These are phyloP conservation scores for Andrena chrysosceles DNA, from an alignment of 2,888 invertebrate genomes.

Conservation along the genomic window DNA sequence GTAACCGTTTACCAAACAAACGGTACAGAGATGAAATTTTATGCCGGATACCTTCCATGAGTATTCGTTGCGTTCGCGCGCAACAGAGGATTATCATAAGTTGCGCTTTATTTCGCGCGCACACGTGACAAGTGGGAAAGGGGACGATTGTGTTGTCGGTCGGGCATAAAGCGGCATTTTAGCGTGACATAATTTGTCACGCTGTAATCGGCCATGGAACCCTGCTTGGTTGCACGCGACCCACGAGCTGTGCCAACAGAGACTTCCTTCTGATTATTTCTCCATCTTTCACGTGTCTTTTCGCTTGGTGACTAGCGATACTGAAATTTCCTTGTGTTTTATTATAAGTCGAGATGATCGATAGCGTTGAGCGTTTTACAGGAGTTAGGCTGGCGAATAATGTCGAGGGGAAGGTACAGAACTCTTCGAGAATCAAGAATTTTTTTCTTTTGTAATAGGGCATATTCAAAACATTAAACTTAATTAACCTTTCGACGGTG, in stretches of 20 bases:
- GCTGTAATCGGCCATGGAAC: constrained; percentile 55
- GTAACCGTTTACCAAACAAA: constrained; percentile 1
- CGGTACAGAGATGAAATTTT: constrained; percentile 37
- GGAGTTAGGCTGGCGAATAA: too few species aligned
- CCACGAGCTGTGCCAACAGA: constrained; percentile 2
- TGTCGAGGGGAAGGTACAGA: too few species aligned
- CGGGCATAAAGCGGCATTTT: constrained; percentile 59
- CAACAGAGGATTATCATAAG: constrained; percentile 29
- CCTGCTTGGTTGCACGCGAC: constrained; percentile 39
- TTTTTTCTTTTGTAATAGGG: too few species aligned
- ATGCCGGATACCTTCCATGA: constrained; percentile 7
- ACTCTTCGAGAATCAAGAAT: too few species aligned
- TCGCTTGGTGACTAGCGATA: neutral
- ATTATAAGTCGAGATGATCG: too few species aligned
- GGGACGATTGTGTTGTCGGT: constrained; percentile 47
- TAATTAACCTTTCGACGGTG: too few species aligned
- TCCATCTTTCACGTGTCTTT: constrained; percentile 21
- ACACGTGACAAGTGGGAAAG: constrained; percentile 34
- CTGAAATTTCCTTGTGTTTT: neutral
- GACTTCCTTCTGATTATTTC: constrained; percentile 26
- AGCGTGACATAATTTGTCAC: constrained; percentile 66
- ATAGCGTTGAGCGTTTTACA: too few species aligned
- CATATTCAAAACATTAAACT: too few species aligned
- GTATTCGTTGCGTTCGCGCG: constrained; percentile 32
- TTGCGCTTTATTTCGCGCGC: constrained; percentile 32